Conservation (phyloP, 2,797 vertebrate species). For the Benthosema pterotum region DNA sequence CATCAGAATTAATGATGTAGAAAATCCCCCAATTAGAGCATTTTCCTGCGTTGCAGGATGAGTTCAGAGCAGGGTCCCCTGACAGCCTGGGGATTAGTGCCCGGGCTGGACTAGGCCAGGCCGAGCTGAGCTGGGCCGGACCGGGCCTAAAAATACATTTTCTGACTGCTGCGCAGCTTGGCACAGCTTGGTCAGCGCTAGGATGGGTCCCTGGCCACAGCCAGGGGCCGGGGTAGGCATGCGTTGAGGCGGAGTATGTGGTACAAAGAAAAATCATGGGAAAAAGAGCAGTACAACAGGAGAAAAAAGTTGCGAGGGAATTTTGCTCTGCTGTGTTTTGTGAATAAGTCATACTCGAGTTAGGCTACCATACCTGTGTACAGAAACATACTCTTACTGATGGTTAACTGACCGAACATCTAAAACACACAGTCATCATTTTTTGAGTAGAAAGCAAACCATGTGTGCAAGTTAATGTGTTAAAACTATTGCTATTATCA, state of each 20-base stretch:
- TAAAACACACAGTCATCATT: background rate
- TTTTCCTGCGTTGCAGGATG: constrained; percentile 83
- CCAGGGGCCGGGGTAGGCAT: constrained; percentile 72
- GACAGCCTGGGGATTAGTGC: constrained; percentile 80
- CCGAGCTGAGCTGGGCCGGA: constrained; percentile 50
- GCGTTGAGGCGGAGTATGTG: constrained; percentile 65
- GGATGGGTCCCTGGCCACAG: constrained; percentile 55
- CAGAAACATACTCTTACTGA: background rate
- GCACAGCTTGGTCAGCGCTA: constrained; percentile 65
- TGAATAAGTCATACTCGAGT: constrained; percentile 5
- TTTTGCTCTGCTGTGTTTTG: constrained; percentile 8
- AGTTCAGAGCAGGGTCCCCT: constrained; percentile 81
- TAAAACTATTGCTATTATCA: background rate
- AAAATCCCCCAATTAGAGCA: constrained; percentile 88
- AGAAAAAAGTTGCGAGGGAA: constrained; percentile 28
- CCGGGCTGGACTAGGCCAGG: constrained; percentile 27
- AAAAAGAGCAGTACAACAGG: constrained; percentile 61
- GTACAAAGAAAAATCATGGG: constrained; percentile 73
- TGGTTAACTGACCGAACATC: background rate
- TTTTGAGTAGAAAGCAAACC: background rate
- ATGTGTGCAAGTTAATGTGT: background rate
- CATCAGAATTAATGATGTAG: constrained; percentile 83
- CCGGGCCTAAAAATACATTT: constrained; percentile 70
- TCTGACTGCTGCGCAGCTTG: constrained; percentile 69
- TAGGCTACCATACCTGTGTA: background rate